phyloP scores from a whole-genome alignment of 2,113 vertebrate species.

The Ammodytes dubius region DNA sequence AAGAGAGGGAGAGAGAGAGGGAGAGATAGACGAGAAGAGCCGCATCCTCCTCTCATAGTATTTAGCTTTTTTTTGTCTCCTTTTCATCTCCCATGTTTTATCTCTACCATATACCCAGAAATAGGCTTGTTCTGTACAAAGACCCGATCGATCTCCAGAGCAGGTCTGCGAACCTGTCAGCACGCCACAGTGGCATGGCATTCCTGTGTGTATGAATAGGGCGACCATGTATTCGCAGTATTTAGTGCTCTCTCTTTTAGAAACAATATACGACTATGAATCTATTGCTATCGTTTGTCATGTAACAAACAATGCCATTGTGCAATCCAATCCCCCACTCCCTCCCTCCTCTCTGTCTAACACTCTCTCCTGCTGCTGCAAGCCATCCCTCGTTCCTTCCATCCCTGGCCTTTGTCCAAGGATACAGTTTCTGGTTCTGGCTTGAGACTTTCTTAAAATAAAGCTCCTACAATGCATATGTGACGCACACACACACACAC shows the following conservation, averaged over 20 bases:
- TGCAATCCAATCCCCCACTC: slow-evolving; percentile 67
- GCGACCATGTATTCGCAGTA: slow-evolving; percentile 63
- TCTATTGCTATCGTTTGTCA: slow-evolving; percentile 74
- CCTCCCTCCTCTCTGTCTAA: slow-evolving; percentile 27
- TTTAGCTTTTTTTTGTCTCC: slow-evolving; percentile 12
- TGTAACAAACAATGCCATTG: slow-evolving; percentile 77
- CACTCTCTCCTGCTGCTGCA: slow-evolving; percentile 67
- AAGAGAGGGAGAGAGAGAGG: slow-evolving; percentile 1
- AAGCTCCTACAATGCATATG: slow-evolving; percentile 62
- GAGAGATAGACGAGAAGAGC: background rate
- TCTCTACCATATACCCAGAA: slow-evolving; percentile 31
- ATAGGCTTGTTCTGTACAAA: slow-evolving; percentile 58
- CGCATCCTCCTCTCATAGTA: background rate
- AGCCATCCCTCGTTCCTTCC: slow-evolving; percentile 76
- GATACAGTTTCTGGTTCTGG: slow-evolving; percentile 82
- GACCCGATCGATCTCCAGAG: slow-evolving; percentile 64
- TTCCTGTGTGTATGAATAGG: slow-evolving; percentile 77
- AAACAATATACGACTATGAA: slow-evolving; percentile 71
- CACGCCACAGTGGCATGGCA: slow-evolving; percentile 47
- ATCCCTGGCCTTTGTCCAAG: slow-evolving; percentile 84
- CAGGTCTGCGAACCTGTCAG: slow-evolving; percentile 65
- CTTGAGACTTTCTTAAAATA: slow-evolving; percentile 86
- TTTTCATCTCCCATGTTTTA: slow-evolving; percentile 22
- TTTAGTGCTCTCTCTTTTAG: slow-evolving; percentile 78
- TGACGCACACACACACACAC: slow-evolving; percentile 11